Evolutionary conservation across 2,113 vertebrate species (phyloP), one percentile per base, ranked within the genome.

Genomic region (Hippocampus zosterae): DNA sequence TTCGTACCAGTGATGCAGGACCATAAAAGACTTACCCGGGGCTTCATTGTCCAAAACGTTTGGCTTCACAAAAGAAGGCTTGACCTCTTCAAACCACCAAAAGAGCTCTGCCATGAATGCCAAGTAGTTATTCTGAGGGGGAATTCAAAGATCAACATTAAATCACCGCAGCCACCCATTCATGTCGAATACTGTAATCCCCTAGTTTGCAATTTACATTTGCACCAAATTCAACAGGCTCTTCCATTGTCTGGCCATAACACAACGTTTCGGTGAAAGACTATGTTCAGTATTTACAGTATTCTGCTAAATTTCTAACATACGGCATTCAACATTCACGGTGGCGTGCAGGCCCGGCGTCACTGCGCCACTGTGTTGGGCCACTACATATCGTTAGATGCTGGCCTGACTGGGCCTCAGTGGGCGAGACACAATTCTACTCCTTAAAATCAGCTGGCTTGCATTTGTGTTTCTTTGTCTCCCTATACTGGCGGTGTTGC

Each of bases 91-190:
- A 77, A 99, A 98, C 96, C 95, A 98, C 94, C 93, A 94, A 85
- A 99, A 99, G 71, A 99, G 91, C 80, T 99, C 97, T 67, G 96
- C 97, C 95, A 98, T 93, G 87, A 99, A 99, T 77, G 95, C 97
- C 91, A 99, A 91, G 87, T 96, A 98, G 88, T 98, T 99, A 78
- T 93, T 97, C 97, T 99, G 89, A 1, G 64, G 72, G 82, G 67
- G 69, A 40, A 78, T 63, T 44, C 2, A 77, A 53, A 76, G 2
- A 75, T 0, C 0, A 3, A 40, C 15, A 50, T 59, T 48, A 65
- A 65, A 72, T 67, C 56, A 8, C 40, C 60, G 25, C 55, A 1
- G 3, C 8, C 19, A 2, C 6, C 21, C 33, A 37, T 37, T 37
- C 33, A 37, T 37, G 5, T 37, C 5, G 33, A 13, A 57, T 57